Evolutionary conservation across 1,140 invertebrate genomes (phyloP).

Genomic region (Drosophila ogumai): DNA sequence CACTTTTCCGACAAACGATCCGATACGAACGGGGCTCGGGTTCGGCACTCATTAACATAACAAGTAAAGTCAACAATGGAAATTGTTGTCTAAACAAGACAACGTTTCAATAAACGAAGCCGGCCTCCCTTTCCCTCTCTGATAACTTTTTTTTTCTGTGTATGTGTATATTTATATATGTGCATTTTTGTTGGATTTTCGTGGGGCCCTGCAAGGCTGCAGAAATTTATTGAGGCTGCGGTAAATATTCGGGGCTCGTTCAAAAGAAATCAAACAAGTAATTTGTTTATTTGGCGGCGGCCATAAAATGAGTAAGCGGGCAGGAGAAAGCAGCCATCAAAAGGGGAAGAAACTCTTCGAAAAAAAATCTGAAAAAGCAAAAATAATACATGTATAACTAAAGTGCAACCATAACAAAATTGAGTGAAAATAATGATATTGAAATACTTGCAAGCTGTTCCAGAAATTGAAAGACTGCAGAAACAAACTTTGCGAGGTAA

Average conservation of each 20-base stretch:
- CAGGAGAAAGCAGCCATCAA: slow-evolving; percentile 41
- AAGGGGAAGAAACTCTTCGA: not conserved
- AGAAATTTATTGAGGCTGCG: slow-evolving; percentile 82
- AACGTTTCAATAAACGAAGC: slow-evolving; percentile 76
- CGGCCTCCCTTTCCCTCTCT: slow-evolving; percentile 11
- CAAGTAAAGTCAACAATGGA: slow-evolving; percentile 82
- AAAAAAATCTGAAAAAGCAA: too few species aligned
- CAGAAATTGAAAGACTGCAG: slow-evolving; percentile 37
- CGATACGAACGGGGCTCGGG: slow-evolving; percentile 32
- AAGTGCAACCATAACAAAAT: too few species aligned
- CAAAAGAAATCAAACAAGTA: slow-evolving; percentile 83
- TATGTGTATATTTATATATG: not conserved
- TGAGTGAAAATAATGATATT: not conserved
- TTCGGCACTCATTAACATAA: slow-evolving; percentile 77
- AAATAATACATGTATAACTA: too few species aligned
- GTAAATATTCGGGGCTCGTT: slow-evolving; percentile 82
- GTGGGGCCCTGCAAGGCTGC: slow-evolving; percentile 41
- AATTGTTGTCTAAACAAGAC: slow-evolving; percentile 82
- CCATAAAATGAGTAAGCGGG: slow-evolving; percentile 70
- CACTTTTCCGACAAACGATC: slow-evolving; percentile 42
- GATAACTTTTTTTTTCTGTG: not conserved
- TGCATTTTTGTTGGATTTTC: slow-evolving; percentile 1
- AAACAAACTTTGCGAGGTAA: slow-evolving; percentile 9
- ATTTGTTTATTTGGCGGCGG: slow-evolving; percentile 78
- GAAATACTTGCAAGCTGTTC: not conserved